phyloP scores from a whole-genome alignment of 1,140 invertebrate species.

The Zaprionus capensis region DNA sequence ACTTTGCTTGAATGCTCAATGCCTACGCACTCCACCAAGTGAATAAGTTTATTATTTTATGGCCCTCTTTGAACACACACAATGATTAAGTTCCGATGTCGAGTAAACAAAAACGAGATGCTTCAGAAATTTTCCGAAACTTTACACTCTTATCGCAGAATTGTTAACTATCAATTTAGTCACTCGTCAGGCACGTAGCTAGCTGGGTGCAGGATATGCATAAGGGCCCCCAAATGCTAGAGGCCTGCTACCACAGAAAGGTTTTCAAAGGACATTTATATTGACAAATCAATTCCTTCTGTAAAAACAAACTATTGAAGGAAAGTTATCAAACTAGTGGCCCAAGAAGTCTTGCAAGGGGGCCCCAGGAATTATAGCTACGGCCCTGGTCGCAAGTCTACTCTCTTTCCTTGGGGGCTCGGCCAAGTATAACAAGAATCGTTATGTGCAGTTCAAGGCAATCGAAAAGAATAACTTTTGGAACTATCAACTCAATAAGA shows the following conservation, averaged over 20 bases:
- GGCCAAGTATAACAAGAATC: background rate
- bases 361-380: too few species aligned
- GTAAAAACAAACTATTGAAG: too few species aligned
- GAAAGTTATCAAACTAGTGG: too few species aligned
- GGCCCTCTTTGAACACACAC: background rate
- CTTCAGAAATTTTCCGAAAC: background rate
- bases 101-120: background rate
- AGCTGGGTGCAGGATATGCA: too few species aligned
- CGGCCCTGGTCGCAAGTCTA: background rate
- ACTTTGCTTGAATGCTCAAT: conserved; percentile 6
- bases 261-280: too few species aligned
- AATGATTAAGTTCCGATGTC: conserved; percentile 13
- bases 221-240: too few species aligned
- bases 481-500: background rate
- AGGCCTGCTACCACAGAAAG: too few species aligned
- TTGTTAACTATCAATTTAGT: background rate
- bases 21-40: conserved; percentile 6
- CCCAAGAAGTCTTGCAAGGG: too few species aligned
- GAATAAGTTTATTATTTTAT: background rate
- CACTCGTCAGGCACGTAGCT: too few species aligned
- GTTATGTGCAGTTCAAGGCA: background rate
- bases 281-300: too few species aligned
- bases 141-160: conserved; percentile 16
- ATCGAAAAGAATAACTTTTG: conserved; percentile 2
- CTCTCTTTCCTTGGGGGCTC: background rate